Conservation (phyloP, 92 coral and sea anemone genomes). For the Phenganax subtilis region DNA sequence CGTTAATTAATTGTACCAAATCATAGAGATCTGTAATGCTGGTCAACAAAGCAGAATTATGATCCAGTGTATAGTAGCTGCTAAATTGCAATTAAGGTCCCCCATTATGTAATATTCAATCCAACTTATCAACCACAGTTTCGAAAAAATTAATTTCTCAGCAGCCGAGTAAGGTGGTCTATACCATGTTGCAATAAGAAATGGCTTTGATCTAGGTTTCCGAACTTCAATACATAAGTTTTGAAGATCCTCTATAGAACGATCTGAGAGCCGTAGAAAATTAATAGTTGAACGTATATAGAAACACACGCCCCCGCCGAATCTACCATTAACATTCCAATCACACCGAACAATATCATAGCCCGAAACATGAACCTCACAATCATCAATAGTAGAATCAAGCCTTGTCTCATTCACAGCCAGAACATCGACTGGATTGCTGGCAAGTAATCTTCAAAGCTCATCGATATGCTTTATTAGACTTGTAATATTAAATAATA, state of each 20-base stretch:
- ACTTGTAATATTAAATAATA: no score
- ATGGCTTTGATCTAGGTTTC: slow-evolving; percentile 49
- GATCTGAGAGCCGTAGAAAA: slow-evolving; percentile 23
- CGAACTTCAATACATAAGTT: slow-evolving; percentile 51
- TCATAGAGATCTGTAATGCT: slow-evolving; percentile 49
- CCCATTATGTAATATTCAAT: slow-evolving; percentile 52
- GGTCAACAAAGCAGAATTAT: slow-evolving; percentile 27
- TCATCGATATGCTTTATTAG: no score
- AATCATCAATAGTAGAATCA: no score
- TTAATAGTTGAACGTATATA: slow-evolving; percentile 42
- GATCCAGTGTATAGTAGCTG: slow-evolving; percentile 42
- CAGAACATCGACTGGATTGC: no score
- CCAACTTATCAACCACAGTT: slow-evolving; percentile 45
- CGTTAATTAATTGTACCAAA: slow-evolving; percentile 35
- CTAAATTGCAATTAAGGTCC: slow-evolving; percentile 54
- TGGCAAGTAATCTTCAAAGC: no score
- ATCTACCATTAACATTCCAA: background rate
- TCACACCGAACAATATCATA: slow-evolving; percentile 34
- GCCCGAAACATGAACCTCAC: slow-evolving; percentile 26
- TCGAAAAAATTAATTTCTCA: slow-evolving; percentile 37
- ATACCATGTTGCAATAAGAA: slow-evolving; percentile 53
- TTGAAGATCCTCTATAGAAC: slow-evolving; percentile 30
- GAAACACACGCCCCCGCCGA: slow-evolving; percentile 19
- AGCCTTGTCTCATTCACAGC: no score
- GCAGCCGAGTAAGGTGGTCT: slow-evolving; percentile 55